These are phyloP conservation scores for Ips typographus DNA, from an alignment of 1,140 invertebrate genomes.

Conservation along the genomic window DNA sequence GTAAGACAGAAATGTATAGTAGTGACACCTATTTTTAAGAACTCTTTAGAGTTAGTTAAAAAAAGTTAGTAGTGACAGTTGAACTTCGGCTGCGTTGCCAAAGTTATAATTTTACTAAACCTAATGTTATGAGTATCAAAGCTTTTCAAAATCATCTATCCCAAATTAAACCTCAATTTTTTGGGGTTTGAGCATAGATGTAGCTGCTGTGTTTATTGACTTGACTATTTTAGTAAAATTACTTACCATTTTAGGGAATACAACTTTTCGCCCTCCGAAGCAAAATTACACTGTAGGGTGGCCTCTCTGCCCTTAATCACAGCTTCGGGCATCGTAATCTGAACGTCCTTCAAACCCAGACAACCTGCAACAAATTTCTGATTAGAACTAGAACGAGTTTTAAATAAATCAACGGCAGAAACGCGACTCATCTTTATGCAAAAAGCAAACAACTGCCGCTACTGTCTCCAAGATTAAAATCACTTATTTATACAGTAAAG, in stretches of 20 bases:
- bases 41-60: not conserved
- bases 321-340: slow-evolving; percentile 63
- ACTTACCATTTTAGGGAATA: slow-evolving; percentile 77
- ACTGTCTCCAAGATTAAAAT: slow-evolving; percentile 1
- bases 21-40: not conserved
- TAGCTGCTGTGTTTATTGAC: not conserved
- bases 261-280: slow-evolving; percentile 70
- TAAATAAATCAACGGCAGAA: no score
- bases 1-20: not conserved
- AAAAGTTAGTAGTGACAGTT: no score
- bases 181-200: not conserved
- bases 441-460: no score
- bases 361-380: slow-evolving; percentile 55
- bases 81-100: no score
- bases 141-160: no score
- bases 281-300: slow-evolving; percentile 73
- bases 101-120: no score
- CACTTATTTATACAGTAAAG: slow-evolving; percentile 1
- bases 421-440: no score
- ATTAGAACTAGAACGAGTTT: no score
- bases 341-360: slow-evolving; percentile 48
- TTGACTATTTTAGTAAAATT: not conserved
- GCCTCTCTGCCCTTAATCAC: slow-evolving; percentile 69
- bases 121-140: no score
- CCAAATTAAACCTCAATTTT: not conserved